Evolutionary conservation across 2,888 invertebrate genomes (phyloP).

Genomic region (Nomada flava): DNA sequence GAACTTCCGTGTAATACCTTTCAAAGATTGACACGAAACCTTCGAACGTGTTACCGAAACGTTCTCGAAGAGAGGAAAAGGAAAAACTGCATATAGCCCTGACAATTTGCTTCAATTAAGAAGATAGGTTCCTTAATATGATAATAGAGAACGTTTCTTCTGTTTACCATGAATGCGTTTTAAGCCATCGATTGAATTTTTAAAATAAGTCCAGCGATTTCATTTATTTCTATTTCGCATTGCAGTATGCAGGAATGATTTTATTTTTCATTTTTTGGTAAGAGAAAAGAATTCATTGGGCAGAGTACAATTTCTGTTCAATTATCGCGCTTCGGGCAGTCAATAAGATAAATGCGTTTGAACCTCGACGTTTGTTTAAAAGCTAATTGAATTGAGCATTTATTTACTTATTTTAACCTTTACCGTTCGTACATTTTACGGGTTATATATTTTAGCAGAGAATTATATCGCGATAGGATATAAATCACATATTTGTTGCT

Average conservation of each 20-base stretch:
- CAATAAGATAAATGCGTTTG: conserved; percentile 51
- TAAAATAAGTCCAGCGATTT: conserved; percentile 10
- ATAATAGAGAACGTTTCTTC: conserved; percentile 4
- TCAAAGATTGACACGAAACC: background rate
- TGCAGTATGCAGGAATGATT: conserved; percentile 9
- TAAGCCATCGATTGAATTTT: background rate
- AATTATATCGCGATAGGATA: background rate
- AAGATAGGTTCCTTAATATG: background rate
- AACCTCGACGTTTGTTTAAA: conserved; percentile 27
- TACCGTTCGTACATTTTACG: background rate
- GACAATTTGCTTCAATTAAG: background rate
- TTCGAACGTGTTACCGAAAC: background rate
- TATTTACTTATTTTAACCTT: conserved; percentile 26
- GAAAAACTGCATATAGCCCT: background rate
- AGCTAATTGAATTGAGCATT: conserved; percentile 37
- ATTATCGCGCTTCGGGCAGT: conserved; percentile 51
- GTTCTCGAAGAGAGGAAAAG: background rate
- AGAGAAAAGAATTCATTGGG: conserved; percentile 51
- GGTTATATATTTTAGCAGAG: background rate
- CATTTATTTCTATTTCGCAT: conserved; percentile 50
- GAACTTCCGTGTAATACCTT: conserved; percentile 18
- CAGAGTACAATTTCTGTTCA: conserved; percentile 58
- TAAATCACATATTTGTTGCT: background rate
- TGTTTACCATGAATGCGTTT: background rate
- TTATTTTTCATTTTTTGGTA: conserved; percentile 8